phyloP scores from a whole-genome alignment of 2,888 invertebrate species.

The Patella caerulea region DNA sequence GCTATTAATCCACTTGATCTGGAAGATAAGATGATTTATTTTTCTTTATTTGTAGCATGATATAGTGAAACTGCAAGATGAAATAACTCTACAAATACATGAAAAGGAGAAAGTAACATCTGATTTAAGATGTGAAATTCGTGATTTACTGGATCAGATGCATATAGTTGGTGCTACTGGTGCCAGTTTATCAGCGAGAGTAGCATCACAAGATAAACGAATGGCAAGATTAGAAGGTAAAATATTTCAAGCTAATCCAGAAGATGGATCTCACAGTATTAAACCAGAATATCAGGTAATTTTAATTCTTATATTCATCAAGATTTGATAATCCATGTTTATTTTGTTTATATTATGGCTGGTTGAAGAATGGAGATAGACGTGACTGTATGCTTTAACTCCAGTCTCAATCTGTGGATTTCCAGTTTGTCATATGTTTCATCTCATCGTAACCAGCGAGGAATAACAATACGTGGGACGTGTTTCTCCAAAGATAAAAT shows the following conservation, averaged over 20 bases:
- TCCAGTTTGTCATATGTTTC: too few species aligned
- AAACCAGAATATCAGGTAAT: slow-evolving; percentile 10
- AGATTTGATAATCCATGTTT: too few species aligned
- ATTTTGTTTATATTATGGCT: too few species aligned
- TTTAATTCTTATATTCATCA: not conserved
- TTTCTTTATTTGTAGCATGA: slow-evolving; percentile 35
- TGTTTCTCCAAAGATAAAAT: too few species aligned
- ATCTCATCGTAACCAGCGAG: too few species aligned
- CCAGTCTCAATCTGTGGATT: too few species aligned
- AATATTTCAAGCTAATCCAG: slow-evolving; percentile 45
- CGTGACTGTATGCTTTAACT: too few species aligned
- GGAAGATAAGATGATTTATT: too few species aligned
- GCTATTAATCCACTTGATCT: too few species aligned
- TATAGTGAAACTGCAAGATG: slow-evolving; percentile 58
- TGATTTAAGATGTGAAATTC: slow-evolving; percentile 53
- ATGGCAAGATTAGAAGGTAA: slow-evolving; percentile 63
- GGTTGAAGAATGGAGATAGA: too few species aligned
- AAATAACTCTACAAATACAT: slow-evolving; percentile 49
- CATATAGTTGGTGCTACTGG: slow-evolving; percentile 61
- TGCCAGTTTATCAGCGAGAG: slow-evolving; percentile 55
- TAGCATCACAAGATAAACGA: slow-evolving; percentile 61
- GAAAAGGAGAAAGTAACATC: slow-evolving; percentile 56
- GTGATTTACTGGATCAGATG: slow-evolving; percentile 56
- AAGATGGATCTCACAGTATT: slow-evolving; percentile 17
- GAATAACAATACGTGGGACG: too few species aligned